Evolutionary conservation across 2,888 invertebrate species (phyloP), one percentile per base, ranked within the genome.

Genomic region (Euplexia lucipara): DNA sequence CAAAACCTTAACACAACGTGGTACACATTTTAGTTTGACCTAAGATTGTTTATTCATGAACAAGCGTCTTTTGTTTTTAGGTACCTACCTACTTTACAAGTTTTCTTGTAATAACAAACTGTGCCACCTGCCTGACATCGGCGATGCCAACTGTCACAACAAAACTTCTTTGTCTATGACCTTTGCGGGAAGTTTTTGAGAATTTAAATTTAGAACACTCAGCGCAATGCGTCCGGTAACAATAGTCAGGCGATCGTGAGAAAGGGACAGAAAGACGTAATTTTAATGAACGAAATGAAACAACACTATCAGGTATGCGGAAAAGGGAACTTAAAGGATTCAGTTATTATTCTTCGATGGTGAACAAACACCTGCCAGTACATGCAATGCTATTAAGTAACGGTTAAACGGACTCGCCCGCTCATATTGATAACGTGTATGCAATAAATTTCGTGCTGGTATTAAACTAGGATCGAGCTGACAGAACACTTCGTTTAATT

Each of bases 171-270:
- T 68, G 79, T 75, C 30, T 66, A 49, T 61, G 67, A 71, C 54
- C 69, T 73, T 75, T 66, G 60, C 32, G 14, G 45, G 22, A 56
- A 53, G 44, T 48, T 71, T 80, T 69, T 60, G 47, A 62, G 65
- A 71, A 70, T 77, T 79, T 77, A 75, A 75, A 82, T 82, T 77
- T 79, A 75, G 81, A 82, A 77, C 72, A 72, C 42, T 64, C 44
- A 14, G 37, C 57, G 39, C 51, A 69, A 59, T 57, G 57, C 66
- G 48, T 59, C 42, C 59, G 9, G 45, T 48, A 78, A 81, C 65
- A 80, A 74, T 65, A 67, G 66, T 53, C 71, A 66, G 48, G 39
- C 65, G 60, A 62, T 67, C 65, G 61, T n/a, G 49, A 58, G 72
- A 82, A 75, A 66, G 71, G 54, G 78, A 68, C 41, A 44, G 65